Evolutionary conservation across 2,113 vertebrate genomes (phyloP), one percentile per base, ranked within the genome.

Genomic region (Chelonoidis abingdonii): DNA sequence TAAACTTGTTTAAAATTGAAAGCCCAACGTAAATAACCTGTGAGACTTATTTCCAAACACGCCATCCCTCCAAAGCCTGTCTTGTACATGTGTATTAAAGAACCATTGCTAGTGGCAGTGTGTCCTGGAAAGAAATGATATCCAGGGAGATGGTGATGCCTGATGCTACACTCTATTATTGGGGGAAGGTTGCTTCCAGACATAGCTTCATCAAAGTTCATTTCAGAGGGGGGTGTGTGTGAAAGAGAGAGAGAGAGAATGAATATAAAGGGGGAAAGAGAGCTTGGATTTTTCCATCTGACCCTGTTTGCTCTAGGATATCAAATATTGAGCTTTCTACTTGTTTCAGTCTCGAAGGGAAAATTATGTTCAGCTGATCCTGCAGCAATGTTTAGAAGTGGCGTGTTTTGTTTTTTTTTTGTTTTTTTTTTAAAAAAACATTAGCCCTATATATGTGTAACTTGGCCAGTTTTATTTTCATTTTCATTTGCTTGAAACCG

Each of bases 181-280:
- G 7, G 86, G 85, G 57, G 78, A 96, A 53, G 62, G 29, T 31
- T 38, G 4, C 14, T 88, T 57, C 25, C 89, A 57, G 44, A 53
- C 0, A 1, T 38, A 9, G 5, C 21, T 72, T 16, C 31, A 8
- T 65, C 31, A 65, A 14, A 65, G 62, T 16, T 65, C 7, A 35
- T 35, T 65, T 65, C 31, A 65, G 31, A 4, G 56, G 56, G 9
- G 56, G 17, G 13, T 35, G 29, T 35, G 31, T 65, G 5, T 62
- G 44, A 44, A 44, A 44, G 44, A 50, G 49, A 50, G 13, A 31
- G 29, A 27, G 5, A 17, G 29, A 31, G 29, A 62, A 24, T 56
- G 59, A 29, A 6, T 62, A 14, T 31, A 31, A 62, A 31, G 59
- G 31, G 7, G 7, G 27, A 35, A 35, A 31, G 62, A 12, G 6